These are phyloP conservation scores for Xylota sylvarum DNA, from an alignment of 2,888 invertebrate species.

Conservation along the genomic window DNA sequence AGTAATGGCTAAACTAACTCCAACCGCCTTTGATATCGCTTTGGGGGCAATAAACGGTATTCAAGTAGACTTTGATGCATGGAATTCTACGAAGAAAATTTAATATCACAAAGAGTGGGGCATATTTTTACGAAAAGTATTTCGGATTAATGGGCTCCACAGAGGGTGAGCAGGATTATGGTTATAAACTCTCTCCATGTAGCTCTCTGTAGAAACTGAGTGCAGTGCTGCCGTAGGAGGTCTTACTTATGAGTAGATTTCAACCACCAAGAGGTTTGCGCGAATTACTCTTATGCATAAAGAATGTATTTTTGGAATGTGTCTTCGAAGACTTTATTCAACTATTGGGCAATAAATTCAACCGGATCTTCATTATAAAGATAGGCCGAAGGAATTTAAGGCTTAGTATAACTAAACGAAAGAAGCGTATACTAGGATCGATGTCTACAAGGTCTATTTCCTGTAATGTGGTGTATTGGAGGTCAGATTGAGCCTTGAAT, in stretches of 20 bases:
- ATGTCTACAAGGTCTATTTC: too few species aligned
- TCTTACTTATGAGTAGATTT: neutral
- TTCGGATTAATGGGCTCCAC: neutral
- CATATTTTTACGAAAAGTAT: slow-evolving; percentile 11
- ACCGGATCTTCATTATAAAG: too few species aligned
- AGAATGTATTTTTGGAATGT: too few species aligned
- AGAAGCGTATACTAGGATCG: too few species aligned
- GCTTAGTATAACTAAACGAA: too few species aligned
- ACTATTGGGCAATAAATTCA: too few species aligned
- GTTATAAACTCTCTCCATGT: neutral
- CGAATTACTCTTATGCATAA: too few species aligned
- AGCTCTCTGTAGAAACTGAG: neutral
- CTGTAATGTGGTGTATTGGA: too few species aligned
- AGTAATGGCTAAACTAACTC: slow-evolving; percentile 21
- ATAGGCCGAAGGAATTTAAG: too few species aligned
- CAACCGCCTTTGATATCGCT: slow-evolving; percentile 1
- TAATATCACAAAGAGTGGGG: neutral
- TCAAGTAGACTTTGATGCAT: slow-evolving; percentile 20
- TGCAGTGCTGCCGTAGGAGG: neutral
- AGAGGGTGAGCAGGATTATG: neutral
- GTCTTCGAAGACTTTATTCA: too few species aligned
- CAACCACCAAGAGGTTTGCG: too few species aligned
- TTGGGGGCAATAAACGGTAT: neutral
- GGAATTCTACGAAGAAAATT: slow-evolving; percentile 2
- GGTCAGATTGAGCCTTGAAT: too few species aligned